These are phyloP conservation scores for Rugalucina vietnamica DNA, from an alignment of 2,888 invertebrate genomes.

Conservation along the genomic window DNA sequence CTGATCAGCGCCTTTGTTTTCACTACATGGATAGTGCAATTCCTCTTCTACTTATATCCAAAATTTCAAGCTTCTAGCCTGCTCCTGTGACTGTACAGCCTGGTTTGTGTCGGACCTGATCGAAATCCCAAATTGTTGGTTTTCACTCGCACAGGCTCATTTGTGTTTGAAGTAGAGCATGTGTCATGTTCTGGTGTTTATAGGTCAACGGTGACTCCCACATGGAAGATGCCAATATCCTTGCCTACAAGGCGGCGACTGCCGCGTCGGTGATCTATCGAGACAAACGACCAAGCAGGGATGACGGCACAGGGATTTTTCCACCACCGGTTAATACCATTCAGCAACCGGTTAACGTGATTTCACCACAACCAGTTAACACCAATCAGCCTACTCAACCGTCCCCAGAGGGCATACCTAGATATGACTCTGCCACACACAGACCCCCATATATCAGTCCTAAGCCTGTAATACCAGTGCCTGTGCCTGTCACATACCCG, in stretches of 20 bases:
- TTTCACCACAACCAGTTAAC: no score
- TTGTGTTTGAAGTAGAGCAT: constrained; percentile 10
- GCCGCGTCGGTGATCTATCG: constrained; percentile 64
- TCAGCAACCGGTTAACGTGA: no score
- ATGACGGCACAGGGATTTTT: constrained; percentile 32
- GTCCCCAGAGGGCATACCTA: background rate
- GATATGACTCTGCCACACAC: background rate
- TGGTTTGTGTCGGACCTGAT: no score
- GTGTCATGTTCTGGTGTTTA: background rate
- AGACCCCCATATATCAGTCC: constrained; percentile 41
- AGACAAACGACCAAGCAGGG: constrained; percentile 71
- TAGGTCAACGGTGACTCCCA: constrained; percentile 47
- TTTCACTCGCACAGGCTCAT: no score
- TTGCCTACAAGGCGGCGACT: constrained; percentile 71
- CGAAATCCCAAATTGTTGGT: no score
- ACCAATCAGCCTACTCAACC: constrained; percentile 2
- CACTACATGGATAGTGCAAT: no score
- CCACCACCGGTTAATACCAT: no score
- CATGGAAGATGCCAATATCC: constrained; percentile 66
- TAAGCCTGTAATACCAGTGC: constrained; percentile 26
- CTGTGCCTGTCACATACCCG: constrained; percentile 56
- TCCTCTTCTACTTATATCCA: no score
- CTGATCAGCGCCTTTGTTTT: no score
- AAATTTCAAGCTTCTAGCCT: no score
- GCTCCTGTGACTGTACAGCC: no score